Conservation (phyloP, 2,888 invertebrate species). For the Drosophila anomelani region DNA sequence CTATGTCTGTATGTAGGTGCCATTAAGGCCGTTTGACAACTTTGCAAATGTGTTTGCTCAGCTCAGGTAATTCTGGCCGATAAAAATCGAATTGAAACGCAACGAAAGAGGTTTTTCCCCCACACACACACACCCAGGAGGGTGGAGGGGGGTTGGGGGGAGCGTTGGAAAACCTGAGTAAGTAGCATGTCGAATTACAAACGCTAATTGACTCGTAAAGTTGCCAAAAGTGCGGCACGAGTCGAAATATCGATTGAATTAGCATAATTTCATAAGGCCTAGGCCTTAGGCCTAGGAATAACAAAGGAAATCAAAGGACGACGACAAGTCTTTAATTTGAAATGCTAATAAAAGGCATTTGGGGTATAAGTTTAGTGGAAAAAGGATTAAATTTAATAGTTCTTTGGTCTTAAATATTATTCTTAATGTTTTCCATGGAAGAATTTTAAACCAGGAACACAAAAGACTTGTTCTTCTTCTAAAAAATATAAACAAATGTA, state of each 20-base stretch:
- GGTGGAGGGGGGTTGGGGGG: too few relatives aligned
- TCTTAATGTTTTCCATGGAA: background rate
- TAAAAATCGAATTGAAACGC: conserved; percentile 32
- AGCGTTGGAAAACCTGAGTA: conserved; percentile 18
- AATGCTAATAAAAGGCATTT: background rate
- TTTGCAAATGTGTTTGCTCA: conserved; percentile 62
- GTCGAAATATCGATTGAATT: conserved; percentile 63
- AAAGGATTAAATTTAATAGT: too few relatives aligned
- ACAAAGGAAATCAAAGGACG: background rate
- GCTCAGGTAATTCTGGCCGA: conserved; percentile 61
- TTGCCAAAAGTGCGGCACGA: conserved; percentile 29
- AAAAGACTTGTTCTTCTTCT: background rate
- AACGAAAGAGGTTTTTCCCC: conserved; percentile 6
- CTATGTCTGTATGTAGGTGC: conserved; percentile 27
- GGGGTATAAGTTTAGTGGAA: background rate
- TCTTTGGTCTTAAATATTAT: background rate
- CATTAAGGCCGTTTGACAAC: conserved; percentile 69
- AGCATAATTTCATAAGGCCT: conserved; percentile 58
- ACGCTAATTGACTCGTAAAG: conserved; percentile 67
- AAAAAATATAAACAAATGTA: background rate
- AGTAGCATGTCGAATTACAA: conserved; percentile 68
- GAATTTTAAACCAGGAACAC: background rate
- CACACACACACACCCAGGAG: background rate
- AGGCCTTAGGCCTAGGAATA: background rate
- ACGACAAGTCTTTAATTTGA: background rate